Conservation (phyloP, 92 coral and sea anemone genomes). For the Porites evermanni region DNA sequence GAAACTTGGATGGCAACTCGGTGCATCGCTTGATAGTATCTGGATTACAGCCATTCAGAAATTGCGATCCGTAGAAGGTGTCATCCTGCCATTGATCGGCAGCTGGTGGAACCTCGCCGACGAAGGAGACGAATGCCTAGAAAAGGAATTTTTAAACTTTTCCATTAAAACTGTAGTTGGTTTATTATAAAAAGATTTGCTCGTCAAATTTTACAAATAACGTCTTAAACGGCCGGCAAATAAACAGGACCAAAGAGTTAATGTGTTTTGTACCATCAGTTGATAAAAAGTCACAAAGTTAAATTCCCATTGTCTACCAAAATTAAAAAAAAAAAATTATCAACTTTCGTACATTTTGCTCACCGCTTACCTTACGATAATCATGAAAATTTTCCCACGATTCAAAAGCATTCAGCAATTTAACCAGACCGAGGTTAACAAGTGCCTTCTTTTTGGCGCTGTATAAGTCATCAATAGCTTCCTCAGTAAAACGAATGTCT, state of each 20-base stretch:
- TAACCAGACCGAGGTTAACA: slow-evolving; percentile 72
- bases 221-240: no score
- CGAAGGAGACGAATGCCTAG: slow-evolving; percentile 53
- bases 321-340: neutral
- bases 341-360: neutral
- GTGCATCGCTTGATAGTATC: slow-evolving; percentile 68
- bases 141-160: neutral
- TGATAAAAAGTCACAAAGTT: no score
- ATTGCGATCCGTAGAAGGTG: slow-evolving; percentile 72
- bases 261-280: no score
- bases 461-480: slow-evolving; percentile 67
- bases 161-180: no score
- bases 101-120: slow-evolving; percentile 50
- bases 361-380: slow-evolving; percentile 48
- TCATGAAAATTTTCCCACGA: slow-evolving; percentile 79
- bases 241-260: no score
- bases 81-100: slow-evolving; percentile 75
- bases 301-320: no score
- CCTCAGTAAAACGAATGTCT: slow-evolving; percentile 78
- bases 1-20: slow-evolving; percentile 69
- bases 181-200: no score
- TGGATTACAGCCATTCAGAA: slow-evolving; percentile 81
- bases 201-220: no score
- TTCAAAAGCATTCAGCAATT: slow-evolving; percentile 60
- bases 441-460: slow-evolving; percentile 63